Evolutionary conservation across 2,888 invertebrate species (phyloP), one percentile per base, ranked within the genome.

Genomic region (Diarsia rubi): DNA sequence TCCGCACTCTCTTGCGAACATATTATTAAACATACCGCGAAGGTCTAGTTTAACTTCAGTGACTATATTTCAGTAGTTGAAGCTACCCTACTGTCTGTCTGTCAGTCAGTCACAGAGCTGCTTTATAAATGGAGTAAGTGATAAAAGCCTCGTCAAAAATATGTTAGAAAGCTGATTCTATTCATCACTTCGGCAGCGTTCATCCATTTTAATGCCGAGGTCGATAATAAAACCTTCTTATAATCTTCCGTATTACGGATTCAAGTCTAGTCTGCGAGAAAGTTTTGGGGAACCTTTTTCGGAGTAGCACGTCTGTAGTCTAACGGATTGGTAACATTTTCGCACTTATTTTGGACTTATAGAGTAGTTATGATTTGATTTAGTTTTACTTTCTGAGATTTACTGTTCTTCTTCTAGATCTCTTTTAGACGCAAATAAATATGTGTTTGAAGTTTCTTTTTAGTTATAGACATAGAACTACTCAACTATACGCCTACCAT

Each of bases 181-280:
- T 74, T 68, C 75, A 54, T 68, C 44, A 68, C 65, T 60, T 31
- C 19, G 52, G 52, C 31, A 45, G n/a, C 37, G 14, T 69, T 62
- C 47, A 54, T 79, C 45, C 60, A 79, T 74, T 67, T 82, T 62
- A 66, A 81, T 75, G 69, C 57, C 27, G 24, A 60, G 24, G 54
- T 75, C 75, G 84, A 80, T 70, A 84, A 70, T 62, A 70, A n/a
- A n/a, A 65, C 69, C 75, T 80, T 80, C 79, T 84, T 44, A 84
- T 82, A 80, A 82, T 82, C 73, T 65, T 64, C 64, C 14, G 31
- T 73, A 84, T 82, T 82, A 84, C 49, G 81, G 52, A 82, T 82
- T 82, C 82, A 75, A 65, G 82, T 84, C 84, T 80, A 82, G 82
- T 84, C 11, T 57, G 14, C 62, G 63, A 42, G 42, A 70, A 82